Percentiles rank a stretch among this genome's conserved stretches.
Conservation (phyloP, 2,888 invertebrate species). For the Microplitis manilae region DNA sequence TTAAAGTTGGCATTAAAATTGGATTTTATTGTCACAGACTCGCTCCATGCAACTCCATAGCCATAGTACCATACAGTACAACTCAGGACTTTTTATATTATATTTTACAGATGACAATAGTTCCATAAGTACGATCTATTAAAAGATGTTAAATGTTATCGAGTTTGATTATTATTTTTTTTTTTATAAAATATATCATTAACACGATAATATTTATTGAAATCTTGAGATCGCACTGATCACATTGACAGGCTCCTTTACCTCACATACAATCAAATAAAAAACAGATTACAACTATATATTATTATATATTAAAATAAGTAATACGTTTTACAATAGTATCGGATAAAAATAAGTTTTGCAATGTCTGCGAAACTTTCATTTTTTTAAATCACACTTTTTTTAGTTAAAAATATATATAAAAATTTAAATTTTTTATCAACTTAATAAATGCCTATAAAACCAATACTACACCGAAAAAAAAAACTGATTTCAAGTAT, state of each 20-base stretch:
- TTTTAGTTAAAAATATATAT: constrained; percentile 35
- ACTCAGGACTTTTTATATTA: constrained; percentile 72
- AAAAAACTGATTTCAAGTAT: too few relatives aligned
- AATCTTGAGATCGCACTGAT: constrained; percentile 29
- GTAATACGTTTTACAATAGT: constrained; percentile 67
- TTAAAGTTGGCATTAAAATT: constrained; percentile 5
- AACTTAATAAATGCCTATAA: constrained; percentile 47
- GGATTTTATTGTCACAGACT: constrained; percentile 53
- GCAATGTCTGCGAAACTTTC: constrained; percentile 45
- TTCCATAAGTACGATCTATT: constrained; percentile 61
- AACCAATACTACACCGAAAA: constrained; percentile 53
- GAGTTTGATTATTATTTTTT: constrained; percentile 9
- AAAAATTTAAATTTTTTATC: constrained; percentile 36
- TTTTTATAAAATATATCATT: not conserved
- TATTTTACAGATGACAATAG: constrained; percentile 72
- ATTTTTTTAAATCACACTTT: constrained; percentile 16
- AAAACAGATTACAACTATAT: constrained; percentile 70
- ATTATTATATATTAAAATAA: constrained; percentile 71
- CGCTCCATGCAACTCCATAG: constrained; percentile 67
- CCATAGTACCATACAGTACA: constrained; percentile 72
- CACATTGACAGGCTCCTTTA: constrained; percentile 67
- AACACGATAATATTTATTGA: not conserved
- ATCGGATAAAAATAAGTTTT: constrained; percentile 51
- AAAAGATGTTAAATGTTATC: constrained; percentile 1
- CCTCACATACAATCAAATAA: constrained; percentile 71